These are phyloP conservation scores for Ataeniobius toweri DNA, from an alignment of 2,797 vertebrate genomes.

Conservation along the genomic window DNA sequence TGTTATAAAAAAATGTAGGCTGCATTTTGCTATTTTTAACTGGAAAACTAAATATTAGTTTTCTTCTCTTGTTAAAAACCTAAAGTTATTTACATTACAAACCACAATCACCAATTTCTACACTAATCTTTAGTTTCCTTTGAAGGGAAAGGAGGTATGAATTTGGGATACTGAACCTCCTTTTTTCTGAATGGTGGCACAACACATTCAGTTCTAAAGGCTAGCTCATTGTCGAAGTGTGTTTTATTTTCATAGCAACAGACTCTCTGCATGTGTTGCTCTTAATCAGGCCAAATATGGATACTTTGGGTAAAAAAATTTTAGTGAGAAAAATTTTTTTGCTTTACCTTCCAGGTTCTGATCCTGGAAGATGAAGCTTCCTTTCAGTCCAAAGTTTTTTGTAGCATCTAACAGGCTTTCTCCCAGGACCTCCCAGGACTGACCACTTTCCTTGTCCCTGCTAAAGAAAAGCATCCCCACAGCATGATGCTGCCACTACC, in stretches of 20 bases:
- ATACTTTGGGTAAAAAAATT: not conserved
- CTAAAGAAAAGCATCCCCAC: not conserved
- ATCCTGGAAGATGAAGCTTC: not conserved
- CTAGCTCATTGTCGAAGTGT: not conserved
- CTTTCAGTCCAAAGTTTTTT: not conserved
- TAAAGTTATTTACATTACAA: not conserved
- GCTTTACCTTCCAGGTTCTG: not conserved
- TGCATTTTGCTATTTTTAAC: not conserved
- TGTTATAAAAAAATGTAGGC: slow-evolving; percentile 1
- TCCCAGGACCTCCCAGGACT: too few relatives aligned
- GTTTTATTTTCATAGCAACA: not conserved
- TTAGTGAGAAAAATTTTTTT: not conserved
- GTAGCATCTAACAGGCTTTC: not conserved
- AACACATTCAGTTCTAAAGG: too few relatives aligned
- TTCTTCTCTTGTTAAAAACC: not conserved
- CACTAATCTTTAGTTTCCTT: not conserved
- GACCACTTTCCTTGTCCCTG: too few relatives aligned
- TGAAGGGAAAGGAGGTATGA: not conserved
- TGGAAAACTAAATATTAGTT: not conserved
- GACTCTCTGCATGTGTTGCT: not conserved
- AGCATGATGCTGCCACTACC: not conserved
- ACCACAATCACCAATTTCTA: not conserved
- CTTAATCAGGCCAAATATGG: not conserved
- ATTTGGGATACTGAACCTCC: not conserved
- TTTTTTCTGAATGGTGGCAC: too few relatives aligned